Percentiles rank a stretch among this genome's conserved stretches.
Evolutionary conservation across 2,888 invertebrate genomes (phyloP).

Genomic region (Anticlea derivata): DNA sequence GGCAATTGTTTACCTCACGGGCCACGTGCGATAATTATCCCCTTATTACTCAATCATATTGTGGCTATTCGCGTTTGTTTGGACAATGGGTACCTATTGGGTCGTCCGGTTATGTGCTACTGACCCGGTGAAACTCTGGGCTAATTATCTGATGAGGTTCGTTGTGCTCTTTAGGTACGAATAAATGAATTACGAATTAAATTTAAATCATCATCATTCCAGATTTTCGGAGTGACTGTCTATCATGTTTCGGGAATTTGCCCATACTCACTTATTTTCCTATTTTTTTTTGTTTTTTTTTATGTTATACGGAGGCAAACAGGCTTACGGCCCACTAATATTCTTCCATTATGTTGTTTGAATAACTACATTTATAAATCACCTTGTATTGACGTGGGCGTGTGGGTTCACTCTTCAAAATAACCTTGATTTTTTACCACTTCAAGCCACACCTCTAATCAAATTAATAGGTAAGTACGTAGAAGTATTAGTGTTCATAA

Average conservation of each 20-base stretch:
- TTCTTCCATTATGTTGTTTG: too few species aligned
- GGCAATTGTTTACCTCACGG: constrained; percentile 50
- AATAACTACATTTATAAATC: too few species aligned
- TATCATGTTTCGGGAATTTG: too few species aligned
- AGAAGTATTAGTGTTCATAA: constrained; percentile 9
- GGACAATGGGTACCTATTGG: constrained; percentile 55
- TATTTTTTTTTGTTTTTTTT: too few species aligned
- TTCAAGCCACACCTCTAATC: constrained; percentile 1
- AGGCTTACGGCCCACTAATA: too few species aligned
- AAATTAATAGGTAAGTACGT: constrained; percentile 3
- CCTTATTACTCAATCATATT: constrained; percentile 73
- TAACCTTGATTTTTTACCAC: constrained; percentile 4
- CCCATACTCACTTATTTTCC: too few species aligned
- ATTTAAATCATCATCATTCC: too few species aligned
- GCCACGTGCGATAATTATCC: constrained; percentile 67
- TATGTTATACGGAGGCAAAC: too few species aligned
- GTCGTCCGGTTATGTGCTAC: constrained; percentile 40
- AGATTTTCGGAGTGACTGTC: too few species aligned
- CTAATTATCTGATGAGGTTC: constrained; percentile 1
- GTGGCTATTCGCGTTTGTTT: constrained; percentile 65
- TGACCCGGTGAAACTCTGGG: constrained; percentile 19
- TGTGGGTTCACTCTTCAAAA: too few species aligned
- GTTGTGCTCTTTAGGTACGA: neutral
- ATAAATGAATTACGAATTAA: too few species aligned
- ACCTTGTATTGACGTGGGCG: too few species aligned